phyloP scores from a whole-genome alignment of 2,113 vertebrate species.

The Naja naja region DNA sequence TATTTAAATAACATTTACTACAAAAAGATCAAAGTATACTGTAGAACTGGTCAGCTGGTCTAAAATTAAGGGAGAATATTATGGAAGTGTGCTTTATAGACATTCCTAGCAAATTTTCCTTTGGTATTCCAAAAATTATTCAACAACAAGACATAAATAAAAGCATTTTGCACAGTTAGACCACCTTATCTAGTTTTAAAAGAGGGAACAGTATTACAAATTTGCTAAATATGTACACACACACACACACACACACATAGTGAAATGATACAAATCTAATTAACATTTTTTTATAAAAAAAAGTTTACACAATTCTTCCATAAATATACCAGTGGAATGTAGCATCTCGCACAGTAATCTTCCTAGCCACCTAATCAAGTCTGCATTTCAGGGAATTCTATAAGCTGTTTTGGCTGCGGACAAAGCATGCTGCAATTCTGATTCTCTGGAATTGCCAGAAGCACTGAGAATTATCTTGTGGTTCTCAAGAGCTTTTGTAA shows the following conservation, averaged over 20 bases:
- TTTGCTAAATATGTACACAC: background rate
- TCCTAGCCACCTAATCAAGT: background rate
- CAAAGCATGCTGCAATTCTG: background rate
- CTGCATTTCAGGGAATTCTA: background rate
- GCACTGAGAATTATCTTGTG: background rate
- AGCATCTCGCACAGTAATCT: no score
- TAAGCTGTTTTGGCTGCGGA: background rate
- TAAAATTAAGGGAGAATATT: slow-evolving; percentile 21
- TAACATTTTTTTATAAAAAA: background rate
- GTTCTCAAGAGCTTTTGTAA: background rate
- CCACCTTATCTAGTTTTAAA: background rate
- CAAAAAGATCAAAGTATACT: slow-evolving; percentile 10
- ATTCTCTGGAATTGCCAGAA: background rate
- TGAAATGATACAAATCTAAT: background rate
- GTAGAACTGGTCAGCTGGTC: background rate
- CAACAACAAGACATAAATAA: background rate
- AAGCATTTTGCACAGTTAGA: background rate
- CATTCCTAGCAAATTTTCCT: background rate
- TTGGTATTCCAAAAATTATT: slow-evolving; percentile 15
- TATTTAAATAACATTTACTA: slow-evolving; percentile 20
- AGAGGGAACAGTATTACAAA: background rate
- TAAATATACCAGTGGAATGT: background rate
- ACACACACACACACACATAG: no score
- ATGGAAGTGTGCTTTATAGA: slow-evolving; percentile 15
- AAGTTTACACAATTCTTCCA: background rate